phyloP scores from a whole-genome alignment of 2,888 invertebrate species.

The Meandrusa payeni region DNA sequence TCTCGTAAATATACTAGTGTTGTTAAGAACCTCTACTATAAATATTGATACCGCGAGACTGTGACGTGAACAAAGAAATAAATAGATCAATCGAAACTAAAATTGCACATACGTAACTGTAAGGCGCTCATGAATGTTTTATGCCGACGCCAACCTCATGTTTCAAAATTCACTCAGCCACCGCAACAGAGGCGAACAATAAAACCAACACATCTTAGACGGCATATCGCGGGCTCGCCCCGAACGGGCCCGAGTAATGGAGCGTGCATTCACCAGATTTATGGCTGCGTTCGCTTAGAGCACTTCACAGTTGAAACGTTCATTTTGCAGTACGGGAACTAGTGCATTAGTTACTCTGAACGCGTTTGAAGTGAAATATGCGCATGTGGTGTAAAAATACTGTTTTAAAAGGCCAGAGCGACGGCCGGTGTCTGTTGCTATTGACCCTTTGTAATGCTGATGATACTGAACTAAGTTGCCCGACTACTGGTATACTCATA shows the following conservation, averaged over 20 bases:
- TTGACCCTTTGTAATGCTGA: too few species aligned
- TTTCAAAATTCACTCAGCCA: conserved; percentile 25
- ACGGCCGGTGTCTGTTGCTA: too few species aligned
- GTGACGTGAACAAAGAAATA: too few species aligned
- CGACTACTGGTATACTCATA: too few species aligned
- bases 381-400: conserved; percentile 9
- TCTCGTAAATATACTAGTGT: too few species aligned
- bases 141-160: background rate
- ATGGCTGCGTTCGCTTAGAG: conserved; percentile 38
- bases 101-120: too few species aligned
- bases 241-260: conserved; percentile 39
- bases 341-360: conserved; percentile 37
- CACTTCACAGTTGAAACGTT: conserved; percentile 40
- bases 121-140: too few species aligned
- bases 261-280: conserved; percentile 42
- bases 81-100: too few species aligned
- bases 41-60: too few species aligned
- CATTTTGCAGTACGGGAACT: conserved; percentile 38
- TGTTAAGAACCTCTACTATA: too few species aligned
- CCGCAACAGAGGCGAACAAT: conserved; percentile 30
- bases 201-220: conserved; percentile 32
- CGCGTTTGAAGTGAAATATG: conserved; percentile 30
- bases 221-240: conserved; percentile 22
- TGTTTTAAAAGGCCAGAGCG: conserved; percentile 2
- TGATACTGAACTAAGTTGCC: too few species aligned